phyloP scores from a whole-genome alignment of 2,113 vertebrate species.

The Echinops telfairi region DNA sequence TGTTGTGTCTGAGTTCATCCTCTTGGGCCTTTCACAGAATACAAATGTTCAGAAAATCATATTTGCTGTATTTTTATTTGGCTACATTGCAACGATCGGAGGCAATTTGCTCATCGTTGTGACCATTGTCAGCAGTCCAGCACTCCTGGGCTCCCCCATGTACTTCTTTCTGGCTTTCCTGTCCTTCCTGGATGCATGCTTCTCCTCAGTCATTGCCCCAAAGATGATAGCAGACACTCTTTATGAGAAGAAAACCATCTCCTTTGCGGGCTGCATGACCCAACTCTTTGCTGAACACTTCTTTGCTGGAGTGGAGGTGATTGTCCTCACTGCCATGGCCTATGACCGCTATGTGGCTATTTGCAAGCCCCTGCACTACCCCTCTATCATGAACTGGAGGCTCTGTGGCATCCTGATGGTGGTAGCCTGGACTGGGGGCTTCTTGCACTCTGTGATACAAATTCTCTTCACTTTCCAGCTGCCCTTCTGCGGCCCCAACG shows the following conservation, averaged over 20 bases:
- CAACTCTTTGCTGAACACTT: conserved; percentile 70
- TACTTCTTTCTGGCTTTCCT: conserved; percentile 56
- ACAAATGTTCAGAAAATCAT: conserved; percentile 37
- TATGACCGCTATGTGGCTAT: conserved; percentile 35
- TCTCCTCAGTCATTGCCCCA: conserved; percentile 64
- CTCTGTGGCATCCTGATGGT: conserved; percentile 66
- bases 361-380: conserved; percentile 76
- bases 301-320: conserved; percentile 54
- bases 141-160: conserved; percentile 25
- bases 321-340: conserved; percentile 69
- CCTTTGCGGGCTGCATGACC: conserved; percentile 61
- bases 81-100: conserved; percentile 21
- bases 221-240: conserved; percentile 74
- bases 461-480: conserved; percentile 67
- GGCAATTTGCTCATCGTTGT: conserved; percentile 29
- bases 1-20: conserved; percentile 10
- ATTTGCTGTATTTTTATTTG: conserved; percentile 31
- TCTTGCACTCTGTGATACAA: conserved; percentile 64
- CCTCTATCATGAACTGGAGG: conserved; percentile 55
- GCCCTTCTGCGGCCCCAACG: conserved; percentile 79
- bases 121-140: not conserved
- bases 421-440: conserved; percentile 61
- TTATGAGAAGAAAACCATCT: conserved; percentile 63
- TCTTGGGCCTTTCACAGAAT: conserved; percentile 51
- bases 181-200: conserved; percentile 73